These are phyloP conservation scores for Pachycephala philippinensis DNA, from an alignment of 2,113 vertebrate genomes.

Conservation along the genomic window DNA sequence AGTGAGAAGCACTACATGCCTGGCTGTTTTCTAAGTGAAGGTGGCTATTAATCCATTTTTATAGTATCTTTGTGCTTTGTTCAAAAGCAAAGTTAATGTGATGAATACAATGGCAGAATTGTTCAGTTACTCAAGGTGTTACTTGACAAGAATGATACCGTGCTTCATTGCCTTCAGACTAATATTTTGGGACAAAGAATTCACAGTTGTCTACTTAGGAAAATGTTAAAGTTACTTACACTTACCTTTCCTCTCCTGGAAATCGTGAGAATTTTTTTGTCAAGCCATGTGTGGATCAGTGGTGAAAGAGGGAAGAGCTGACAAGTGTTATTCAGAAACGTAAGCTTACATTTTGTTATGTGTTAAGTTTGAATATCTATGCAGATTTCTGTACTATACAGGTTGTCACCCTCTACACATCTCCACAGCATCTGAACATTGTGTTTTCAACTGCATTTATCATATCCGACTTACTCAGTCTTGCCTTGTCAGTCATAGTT, in stretches of 20 bases:
- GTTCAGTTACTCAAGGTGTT: background rate
- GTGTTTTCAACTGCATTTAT: background rate
- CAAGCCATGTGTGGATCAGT: background rate
- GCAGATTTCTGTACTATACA: background rate
- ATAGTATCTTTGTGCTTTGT: background rate
- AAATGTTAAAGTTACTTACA: background rate
- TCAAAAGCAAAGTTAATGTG: background rate
- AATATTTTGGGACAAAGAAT: background rate
- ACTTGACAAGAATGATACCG: background rate
- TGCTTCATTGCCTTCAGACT: background rate
- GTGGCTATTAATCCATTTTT: background rate
- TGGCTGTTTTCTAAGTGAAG: background rate
- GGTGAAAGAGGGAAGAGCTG: background rate
- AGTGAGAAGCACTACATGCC: background rate
- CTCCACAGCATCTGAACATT: background rate
- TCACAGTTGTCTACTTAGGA: background rate
- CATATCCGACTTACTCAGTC: fast-evolving
- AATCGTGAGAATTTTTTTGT: background rate
- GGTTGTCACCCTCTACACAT: background rate
- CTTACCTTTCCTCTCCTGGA: background rate
- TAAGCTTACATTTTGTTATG: background rate
- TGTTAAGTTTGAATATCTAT: background rate
- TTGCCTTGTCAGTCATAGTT: background rate
- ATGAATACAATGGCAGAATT: background rate
- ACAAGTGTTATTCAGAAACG: background rate